Evolutionary conservation across 2,888 invertebrate species (phyloP), one percentile per base, ranked within the genome.

Genomic region (Therioaphis trifolii): DNA sequence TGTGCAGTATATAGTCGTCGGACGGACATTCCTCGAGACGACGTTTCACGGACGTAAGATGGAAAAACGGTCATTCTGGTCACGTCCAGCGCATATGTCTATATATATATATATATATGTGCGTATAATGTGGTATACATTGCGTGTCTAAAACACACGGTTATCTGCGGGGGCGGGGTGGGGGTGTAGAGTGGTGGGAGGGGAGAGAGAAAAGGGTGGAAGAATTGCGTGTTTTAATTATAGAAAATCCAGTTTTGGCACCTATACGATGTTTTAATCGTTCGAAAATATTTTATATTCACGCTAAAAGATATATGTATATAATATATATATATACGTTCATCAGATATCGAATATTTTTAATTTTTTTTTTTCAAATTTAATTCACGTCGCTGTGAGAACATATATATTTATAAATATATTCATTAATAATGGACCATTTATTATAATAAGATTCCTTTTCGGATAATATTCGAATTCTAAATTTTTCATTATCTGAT

Each of bases 11-110:
- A 29, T 29, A 66, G 21, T n/a, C 24, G 29, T 2, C 52, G 7
- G n/a, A 52, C 24, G 21, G 15, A 63, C 46, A 63, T 49, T 66
- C 49, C 49, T 21, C 12, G 15, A 4, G 9, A 14, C 21, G 35
- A 66, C 24, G 21, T 61, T 21, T 5, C 7, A 14, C 49, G 29
- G 35, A 35, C 21, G 24, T 18, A 3, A n/a, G 46, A 9, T 29
- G 14, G 46, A n/a, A 76, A n/a, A 49, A 63, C 46, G 15, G 29
- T 29, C 46, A 77, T 77, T 77, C 77, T 15, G 49, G 21, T 66
- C 77, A 66, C 66, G 66, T 35, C 4, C 21, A 49, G 43, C n/a
- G 46, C 24, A 27, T 69, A 43, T 69, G 18, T 55, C n/a, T n/a
- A n/a, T n/a, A n/a, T n/a, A n/a, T n/a, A n/a, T n/a, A n/a, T n/a